Percentiles rank a stretch among this genome's conserved stretches.
phyloP scores from a whole-genome alignment of 2,113 vertebrate genomes.

The Reinhardtius hippoglossoides region DNA sequence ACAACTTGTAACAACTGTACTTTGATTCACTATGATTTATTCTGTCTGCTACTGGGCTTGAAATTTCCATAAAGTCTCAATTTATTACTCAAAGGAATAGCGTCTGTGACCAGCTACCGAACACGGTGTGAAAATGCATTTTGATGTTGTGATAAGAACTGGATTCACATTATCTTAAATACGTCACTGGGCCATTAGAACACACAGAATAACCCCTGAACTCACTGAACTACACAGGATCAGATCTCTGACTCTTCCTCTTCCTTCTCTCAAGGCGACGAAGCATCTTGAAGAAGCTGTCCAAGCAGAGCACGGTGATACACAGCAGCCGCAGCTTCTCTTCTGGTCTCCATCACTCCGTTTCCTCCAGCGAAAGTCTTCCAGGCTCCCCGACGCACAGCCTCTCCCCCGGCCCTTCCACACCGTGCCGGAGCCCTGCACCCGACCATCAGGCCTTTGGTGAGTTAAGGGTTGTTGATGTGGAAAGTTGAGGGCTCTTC shows the following conservation, averaged over 20 bases:
- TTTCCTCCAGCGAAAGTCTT: conserved; percentile 96
- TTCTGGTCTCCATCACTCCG: conserved; percentile 93
- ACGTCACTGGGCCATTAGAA: too few species aligned
- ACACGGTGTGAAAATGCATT: too few species aligned
- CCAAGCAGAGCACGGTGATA: conserved; percentile 90
- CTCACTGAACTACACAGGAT: not conserved
- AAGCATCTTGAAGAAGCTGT: conserved; percentile 92
- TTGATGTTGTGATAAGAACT: not conserved
- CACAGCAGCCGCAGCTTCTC: conserved; percentile 96
- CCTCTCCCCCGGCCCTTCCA: conserved; percentile 90
- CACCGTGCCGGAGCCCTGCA: conserved; percentile 89
- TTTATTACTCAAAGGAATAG: too few species aligned
- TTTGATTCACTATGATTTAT: not conserved
- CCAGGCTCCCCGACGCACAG: conserved; percentile 97
- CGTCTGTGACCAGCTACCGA: too few species aligned
- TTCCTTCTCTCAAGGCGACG: conserved; percentile 81
- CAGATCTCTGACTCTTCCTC: not conserved
- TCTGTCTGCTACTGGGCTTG: too few species aligned
- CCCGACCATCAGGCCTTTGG: conserved; percentile 81
- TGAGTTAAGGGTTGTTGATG: conserved; percentile 22
- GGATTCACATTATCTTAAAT: not conserved
- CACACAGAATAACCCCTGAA: not conserved
- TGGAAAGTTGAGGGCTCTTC: too few species aligned
- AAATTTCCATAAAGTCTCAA: too few species aligned
- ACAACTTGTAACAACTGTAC: too few species aligned